phyloP scores from a whole-genome alignment of 1,140 invertebrate species.

The Antheraea mylitta region DNA sequence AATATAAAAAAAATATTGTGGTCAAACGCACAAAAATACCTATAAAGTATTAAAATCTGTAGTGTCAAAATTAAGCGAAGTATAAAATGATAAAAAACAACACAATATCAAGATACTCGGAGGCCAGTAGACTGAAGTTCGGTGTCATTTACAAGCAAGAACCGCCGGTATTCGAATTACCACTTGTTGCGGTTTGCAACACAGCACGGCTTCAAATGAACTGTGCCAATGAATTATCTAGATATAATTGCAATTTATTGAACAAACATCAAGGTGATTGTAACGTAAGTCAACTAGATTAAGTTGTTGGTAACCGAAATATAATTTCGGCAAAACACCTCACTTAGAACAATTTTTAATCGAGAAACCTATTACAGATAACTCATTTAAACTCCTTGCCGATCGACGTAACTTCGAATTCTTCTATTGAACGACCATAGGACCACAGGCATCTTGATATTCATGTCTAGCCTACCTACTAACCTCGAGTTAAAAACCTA shows the following conservation, averaged over 20 bases:
- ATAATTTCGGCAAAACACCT: background rate
- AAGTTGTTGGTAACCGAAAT: background rate
- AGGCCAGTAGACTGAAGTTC: slow-evolving; percentile 22
- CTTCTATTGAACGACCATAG: too few species aligned
- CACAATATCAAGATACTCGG: slow-evolving; percentile 13
- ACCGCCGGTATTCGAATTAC: slow-evolving; percentile 24
- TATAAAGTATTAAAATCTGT: too few species aligned
- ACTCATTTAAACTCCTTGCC: too few species aligned
- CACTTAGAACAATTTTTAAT: background rate
- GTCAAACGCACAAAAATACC: too few species aligned
- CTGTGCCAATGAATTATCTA: slow-evolving; percentile 7
- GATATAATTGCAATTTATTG: slow-evolving; percentile 17
- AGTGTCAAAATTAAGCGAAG: too few species aligned
- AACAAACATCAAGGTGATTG: background rate
- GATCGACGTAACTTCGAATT: too few species aligned
- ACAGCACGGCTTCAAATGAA: slow-evolving; percentile 14
- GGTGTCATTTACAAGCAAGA: slow-evolving; percentile 28
- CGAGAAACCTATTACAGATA: background rate
- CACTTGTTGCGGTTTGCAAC: slow-evolving; percentile 26
- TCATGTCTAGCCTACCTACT: too few species aligned
- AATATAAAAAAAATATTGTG: too few species aligned
- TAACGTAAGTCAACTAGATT: background rate
- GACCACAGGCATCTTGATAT: too few species aligned
- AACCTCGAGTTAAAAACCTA: too few species aligned
- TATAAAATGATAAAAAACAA: slow-evolving; percentile 16